These are phyloP conservation scores for Monodelphis domestica DNA, from an alignment of 2,797 vertebrate genomes.

Conservation along the genomic window DNA sequence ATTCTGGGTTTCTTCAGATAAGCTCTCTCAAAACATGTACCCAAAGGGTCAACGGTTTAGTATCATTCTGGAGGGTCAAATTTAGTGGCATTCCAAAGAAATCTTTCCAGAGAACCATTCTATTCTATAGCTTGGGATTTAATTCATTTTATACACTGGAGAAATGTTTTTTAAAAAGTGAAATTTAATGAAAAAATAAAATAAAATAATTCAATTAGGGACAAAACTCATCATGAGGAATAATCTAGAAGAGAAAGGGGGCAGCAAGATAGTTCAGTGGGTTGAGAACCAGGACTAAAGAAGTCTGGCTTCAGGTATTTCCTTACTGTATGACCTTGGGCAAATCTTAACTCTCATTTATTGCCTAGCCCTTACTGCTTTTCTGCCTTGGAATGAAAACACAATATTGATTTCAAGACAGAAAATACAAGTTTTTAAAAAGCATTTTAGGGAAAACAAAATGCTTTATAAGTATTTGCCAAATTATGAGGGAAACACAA, in stretches of 20 bases:
- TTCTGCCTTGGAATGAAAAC: too few relatives aligned
- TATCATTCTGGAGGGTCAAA: conserved; percentile 8
- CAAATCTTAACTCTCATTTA: too few relatives aligned
- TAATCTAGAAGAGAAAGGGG: conserved; percentile 2
- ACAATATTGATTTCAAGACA: too few relatives aligned
- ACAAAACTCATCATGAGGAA: conserved; percentile 6
- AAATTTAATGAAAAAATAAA: conserved; percentile 17
- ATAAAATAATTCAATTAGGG: not conserved
- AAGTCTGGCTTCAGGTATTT: too few relatives aligned
- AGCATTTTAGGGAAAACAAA: not conserved
- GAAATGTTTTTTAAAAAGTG: not conserved
- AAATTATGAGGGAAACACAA: conserved; percentile 16
- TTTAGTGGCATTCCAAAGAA: not conserved
- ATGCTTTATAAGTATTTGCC: not conserved
- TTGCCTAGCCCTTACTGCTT: too few relatives aligned
- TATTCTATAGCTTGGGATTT: conserved; percentile 34
- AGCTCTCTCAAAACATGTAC: not conserved
- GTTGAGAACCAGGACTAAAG: too few relatives aligned
- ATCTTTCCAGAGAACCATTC: not conserved
- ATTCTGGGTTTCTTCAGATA: not conserved
- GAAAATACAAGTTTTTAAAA: too few relatives aligned
- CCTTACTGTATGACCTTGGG: too few relatives aligned
- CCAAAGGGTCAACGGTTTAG: not conserved
- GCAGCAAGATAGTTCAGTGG: too few relatives aligned
- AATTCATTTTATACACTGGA: not conserved